Conservation (phyloP, 2,113 vertebrate genomes). For the Numida meleagris region DNA sequence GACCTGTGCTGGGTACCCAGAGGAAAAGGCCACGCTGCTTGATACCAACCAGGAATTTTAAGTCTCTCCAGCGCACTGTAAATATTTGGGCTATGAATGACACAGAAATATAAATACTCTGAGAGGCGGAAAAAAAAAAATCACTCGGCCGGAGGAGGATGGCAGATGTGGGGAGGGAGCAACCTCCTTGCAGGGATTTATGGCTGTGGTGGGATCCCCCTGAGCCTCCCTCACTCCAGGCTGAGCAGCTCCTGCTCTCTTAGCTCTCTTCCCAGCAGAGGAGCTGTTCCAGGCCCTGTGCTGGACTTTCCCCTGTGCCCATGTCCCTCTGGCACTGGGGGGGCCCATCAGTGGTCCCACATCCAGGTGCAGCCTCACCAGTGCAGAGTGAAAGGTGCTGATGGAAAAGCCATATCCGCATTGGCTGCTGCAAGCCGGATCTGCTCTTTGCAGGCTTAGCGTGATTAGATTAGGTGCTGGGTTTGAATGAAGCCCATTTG, state of each 20-base stretch:
- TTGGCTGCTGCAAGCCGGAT: neutral
- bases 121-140: neutral
- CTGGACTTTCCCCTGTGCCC: too few relatives aligned
- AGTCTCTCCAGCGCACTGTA: neutral
- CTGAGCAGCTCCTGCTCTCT: too few relatives aligned
- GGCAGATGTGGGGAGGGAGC: neutral
- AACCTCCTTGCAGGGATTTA: neutral
- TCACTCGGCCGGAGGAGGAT: neutral
- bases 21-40: neutral
- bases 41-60: neutral
- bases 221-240: neutral
- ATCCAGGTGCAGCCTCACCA: neutral
- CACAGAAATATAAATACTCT: neutral
- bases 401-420: neutral
- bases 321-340: too few relatives aligned
- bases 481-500: neutral
- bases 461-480: neutral
- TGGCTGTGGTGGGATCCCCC: neutral
- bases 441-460: neutral
- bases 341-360: neutral
- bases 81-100: neutral
- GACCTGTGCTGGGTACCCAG: neutral
- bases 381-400: neutral
- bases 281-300: too few relatives aligned
- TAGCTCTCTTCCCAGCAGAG: too few relatives aligned